These are phyloP conservation scores for Trypoxylus dichotomus DNA, from an alignment of 1,140 invertebrate species.

Conservation along the genomic window DNA sequence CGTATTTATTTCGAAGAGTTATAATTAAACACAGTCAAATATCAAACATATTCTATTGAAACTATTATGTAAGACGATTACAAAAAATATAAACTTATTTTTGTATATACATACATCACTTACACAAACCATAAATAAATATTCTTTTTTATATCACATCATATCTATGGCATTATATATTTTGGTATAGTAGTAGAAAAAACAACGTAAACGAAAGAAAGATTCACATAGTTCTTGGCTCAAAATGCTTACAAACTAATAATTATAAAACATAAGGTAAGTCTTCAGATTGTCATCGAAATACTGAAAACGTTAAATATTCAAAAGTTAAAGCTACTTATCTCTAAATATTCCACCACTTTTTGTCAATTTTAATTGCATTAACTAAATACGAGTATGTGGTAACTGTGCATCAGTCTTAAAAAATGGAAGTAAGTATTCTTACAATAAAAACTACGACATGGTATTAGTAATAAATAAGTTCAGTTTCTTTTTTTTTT, in stretches of 20 bases:
- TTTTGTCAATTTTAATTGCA: background rate
- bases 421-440: background rate
- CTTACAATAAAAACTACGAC: background rate
- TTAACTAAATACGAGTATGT: background rate
- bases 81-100: background rate
- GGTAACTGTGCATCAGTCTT: conserved; percentile 2
- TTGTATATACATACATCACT: background rate
- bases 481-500: background rate
- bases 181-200: background rate
- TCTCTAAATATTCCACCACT: background rate
- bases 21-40: too few species aligned
- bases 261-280: background rate
- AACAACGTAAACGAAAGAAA: background rate
- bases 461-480: too few species aligned
- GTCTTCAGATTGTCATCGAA: background rate
- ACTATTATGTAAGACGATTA: background rate
- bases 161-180: background rate
- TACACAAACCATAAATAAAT: background rate
- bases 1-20: too few species aligned
- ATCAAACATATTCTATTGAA: background rate
- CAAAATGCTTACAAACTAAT: background rate
- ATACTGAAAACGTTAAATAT: background rate
- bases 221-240: background rate
- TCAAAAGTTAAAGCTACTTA: background rate
- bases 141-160: background rate